These are phyloP conservation scores for Callopanchax toddi DNA, from an alignment of 2,113 vertebrate genomes.

Conservation along the genomic window DNA sequence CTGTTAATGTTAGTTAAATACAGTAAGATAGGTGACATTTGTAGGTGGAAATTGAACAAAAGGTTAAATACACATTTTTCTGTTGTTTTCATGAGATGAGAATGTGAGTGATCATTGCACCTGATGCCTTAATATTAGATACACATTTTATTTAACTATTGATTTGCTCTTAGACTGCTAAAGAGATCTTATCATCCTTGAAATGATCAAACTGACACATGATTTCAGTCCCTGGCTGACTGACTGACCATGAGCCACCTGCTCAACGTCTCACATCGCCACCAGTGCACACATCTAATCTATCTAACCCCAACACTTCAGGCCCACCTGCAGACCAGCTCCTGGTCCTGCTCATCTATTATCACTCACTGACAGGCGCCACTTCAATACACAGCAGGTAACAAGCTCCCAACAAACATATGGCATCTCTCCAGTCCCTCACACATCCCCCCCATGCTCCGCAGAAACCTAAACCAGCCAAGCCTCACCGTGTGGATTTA, in stretches of 20 bases:
- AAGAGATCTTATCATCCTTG: conserved; percentile 26
- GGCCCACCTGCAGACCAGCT: conserved; percentile 19
- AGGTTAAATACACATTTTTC: too few species aligned
- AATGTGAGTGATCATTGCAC: too few species aligned
- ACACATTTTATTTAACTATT: too few species aligned
- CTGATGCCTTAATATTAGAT: too few species aligned
- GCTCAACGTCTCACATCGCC: conserved; percentile 36
- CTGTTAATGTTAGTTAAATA: too few species aligned
- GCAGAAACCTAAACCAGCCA: conserved; percentile 13
- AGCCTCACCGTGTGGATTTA: conserved; percentile 1
- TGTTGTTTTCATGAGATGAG: too few species aligned
- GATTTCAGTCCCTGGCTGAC: conserved; percentile 45
- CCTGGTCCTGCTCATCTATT: conserved; percentile 41
- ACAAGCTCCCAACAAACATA: conserved; percentile 48
- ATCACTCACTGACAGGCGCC: conserved; percentile 51
- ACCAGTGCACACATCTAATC: conserved; percentile 15
- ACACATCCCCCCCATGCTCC: conserved; percentile 12
- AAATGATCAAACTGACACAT: conserved; percentile 46
- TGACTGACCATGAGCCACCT: conserved; percentile 49
- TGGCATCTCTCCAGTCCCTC: conserved; percentile 29
- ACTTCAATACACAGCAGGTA: conserved; percentile 32
- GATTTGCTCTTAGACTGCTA: conserved; percentile 22
- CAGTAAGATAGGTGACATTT: too few species aligned
- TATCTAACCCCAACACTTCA: conserved; percentile 33
- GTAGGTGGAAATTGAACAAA: too few species aligned